Conservation (phyloP, 2,888 invertebrate species). For the Ochlodes sylvanus region DNA sequence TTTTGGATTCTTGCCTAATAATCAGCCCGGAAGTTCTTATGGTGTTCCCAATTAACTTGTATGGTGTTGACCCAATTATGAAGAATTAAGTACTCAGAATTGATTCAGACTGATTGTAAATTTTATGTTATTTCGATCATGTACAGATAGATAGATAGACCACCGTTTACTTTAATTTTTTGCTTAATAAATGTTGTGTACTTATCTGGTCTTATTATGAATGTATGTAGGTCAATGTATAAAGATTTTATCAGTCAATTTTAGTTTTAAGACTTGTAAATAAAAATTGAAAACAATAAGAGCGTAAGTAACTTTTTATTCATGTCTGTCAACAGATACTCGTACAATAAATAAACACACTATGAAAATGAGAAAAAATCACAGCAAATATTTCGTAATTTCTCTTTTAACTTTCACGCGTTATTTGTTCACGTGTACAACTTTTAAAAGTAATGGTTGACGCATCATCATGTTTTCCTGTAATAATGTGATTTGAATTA, state of each 20-base stretch:
- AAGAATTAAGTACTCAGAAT: neutral
- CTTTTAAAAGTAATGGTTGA: conserved; percentile 63
- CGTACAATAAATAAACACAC: neutral
- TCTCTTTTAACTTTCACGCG: conserved; percentile 18
- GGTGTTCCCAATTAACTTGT: conserved; percentile 65
- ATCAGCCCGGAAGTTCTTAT: conserved; percentile 64
- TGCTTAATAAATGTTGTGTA: conserved; percentile 26
- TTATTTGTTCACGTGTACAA: conserved; percentile 59
- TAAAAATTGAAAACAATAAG: conserved; percentile 41
- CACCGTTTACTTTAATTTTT: conserved; percentile 45
- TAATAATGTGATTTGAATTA: conserved; percentile 7
- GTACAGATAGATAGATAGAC: neutral
- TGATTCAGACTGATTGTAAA: conserved; percentile 5
- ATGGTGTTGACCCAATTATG: neutral
- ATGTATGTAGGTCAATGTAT: neutral
- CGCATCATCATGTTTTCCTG: conserved; percentile 24
- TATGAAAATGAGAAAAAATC: neutral
- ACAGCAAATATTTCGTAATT: neutral
- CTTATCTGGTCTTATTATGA: neutral
- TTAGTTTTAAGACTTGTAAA: conserved; percentile 43
- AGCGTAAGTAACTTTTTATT: conserved; percentile 27
- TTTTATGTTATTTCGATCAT: neutral
- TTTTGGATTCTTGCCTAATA: conserved; percentile 66
- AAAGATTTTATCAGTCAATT: conserved; percentile 7
- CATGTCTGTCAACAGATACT: neutral